A percentile compares a stretch with the other conserved stretches of the same genome.
Conservation (phyloP, 1,140 invertebrate species). For the Drosophila dunni region DNA sequence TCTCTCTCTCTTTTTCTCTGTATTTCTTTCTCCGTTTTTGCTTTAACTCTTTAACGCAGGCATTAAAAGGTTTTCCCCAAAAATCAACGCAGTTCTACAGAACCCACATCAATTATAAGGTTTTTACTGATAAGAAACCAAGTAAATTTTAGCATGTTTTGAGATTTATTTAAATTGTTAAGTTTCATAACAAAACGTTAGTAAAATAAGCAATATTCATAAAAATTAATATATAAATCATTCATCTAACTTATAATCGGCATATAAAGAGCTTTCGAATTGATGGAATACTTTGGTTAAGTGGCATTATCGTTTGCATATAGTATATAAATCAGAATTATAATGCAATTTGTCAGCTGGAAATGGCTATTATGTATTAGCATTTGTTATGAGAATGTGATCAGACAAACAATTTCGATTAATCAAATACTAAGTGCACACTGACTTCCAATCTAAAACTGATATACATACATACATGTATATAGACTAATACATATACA, state of each 20-base stretch:
- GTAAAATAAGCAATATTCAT: too few species aligned
- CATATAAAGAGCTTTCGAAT: too few species aligned
- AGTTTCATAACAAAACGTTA: too few species aligned
- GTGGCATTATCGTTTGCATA: not conserved
- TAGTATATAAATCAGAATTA: not conserved
- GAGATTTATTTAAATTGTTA: not conserved
- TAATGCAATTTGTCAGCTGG: not conserved
- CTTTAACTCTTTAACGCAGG: not conserved
- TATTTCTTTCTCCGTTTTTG: not conserved
- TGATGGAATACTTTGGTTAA: too few species aligned
- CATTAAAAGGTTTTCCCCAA: constrained; percentile 1
- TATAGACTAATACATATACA: not conserved
- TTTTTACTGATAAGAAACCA: not conserved
- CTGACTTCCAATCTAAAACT: constrained; percentile 6
- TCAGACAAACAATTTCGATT: constrained; percentile 1
- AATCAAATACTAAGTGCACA: constrained; percentile 17
- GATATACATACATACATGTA: constrained; percentile 1
- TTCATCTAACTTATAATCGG: too few species aligned
- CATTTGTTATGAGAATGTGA: not conserved
- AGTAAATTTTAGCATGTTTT: not conserved
- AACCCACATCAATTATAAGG: constrained; percentile 6
- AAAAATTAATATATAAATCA: too few species aligned
- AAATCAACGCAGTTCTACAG: not conserved
- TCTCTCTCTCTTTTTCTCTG: not conserved
- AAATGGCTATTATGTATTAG: constrained; percentile 1